Evolutionary conservation across 2,113 vertebrate species (phyloP), one percentile per base, ranked within the genome.

Genomic region (Chlamydotis undulata): DNA sequence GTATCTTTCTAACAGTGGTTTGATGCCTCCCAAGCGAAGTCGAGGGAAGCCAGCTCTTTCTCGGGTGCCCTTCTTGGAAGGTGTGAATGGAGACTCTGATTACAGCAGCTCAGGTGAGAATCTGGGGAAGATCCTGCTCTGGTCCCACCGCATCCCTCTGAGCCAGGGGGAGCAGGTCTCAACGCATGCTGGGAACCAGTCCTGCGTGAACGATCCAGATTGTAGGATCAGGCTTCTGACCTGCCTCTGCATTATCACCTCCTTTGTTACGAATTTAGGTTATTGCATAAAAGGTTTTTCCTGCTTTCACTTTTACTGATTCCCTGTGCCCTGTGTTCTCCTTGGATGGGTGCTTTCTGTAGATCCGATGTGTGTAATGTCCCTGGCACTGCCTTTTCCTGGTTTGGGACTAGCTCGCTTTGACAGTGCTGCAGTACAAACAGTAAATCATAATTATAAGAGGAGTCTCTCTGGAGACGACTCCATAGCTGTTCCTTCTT

Each of bases 21-120:
- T 97, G 90, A 97, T 98, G 6, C 98, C 98, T 49, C 99, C 98
- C 85, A 99, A 99, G 97, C 98, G 98, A 83, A 99, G 99, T 77
- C 98, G 99, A 10, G 99, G 99, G 80, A 99, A 99, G 96, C 99
- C 99, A 3, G 98, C 99, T 61, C 98, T 99, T n/a, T 98, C 99
- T 93, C 98, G 99, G 95, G 97, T 99, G 67, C 99, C 99, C 65
- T 98, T 99, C 90, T 76, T 99, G 96, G 99, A 99, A 61, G 98
- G 98, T 17, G 97, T 99, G 70, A 99, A 99, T 2, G 99, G 99
- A 95, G 99, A 99, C 89, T 97, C 97, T 0, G 98, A 99, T 96
- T 99, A 99, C 97, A 98, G 88, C 37, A 96, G 98, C 94, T 97
- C 98, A 98, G 99, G 99, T 99, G 96, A 98, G 98, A 92, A 94